These are phyloP conservation scores for Syngnathoides biaculeatus DNA, from an alignment of 2,113 vertebrate species.

Conservation along the genomic window DNA sequence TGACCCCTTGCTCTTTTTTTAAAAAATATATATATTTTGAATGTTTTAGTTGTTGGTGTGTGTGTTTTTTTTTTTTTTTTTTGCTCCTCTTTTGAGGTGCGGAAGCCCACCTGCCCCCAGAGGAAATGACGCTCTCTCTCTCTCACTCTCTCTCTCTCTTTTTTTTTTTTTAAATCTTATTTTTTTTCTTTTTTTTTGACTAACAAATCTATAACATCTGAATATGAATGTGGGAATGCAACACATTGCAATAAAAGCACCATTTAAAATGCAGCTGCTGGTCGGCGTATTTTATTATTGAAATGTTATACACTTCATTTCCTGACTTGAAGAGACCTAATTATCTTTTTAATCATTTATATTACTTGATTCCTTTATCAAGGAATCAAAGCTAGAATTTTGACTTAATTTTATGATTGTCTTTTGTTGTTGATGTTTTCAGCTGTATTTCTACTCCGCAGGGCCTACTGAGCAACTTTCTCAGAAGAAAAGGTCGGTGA, in stretches of 20 bases:
- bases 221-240: slow-evolving; percentile 80
- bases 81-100: slow-evolving; percentile 68
- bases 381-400: no score
- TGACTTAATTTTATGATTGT: background rate
- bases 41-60: slow-evolving; percentile 1
- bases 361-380: no score
- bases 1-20: slow-evolving; percentile 51
- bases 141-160: no score
- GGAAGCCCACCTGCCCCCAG: slow-evolving; percentile 68
- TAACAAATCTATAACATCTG: slow-evolving; percentile 81
- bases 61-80: background rate
- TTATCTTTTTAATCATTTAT: no score
- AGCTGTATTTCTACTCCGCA: no score
- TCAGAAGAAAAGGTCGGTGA: no score
- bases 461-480: no score
- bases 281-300: background rate
- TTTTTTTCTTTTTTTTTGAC: slow-evolving; percentile 50
- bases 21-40: background rate
- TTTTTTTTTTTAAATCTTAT: slow-evolving; percentile 68
- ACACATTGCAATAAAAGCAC: slow-evolving; percentile 84
- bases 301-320: background rate
- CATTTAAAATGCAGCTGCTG: slow-evolving; percentile 68
- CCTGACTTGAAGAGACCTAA: no score
- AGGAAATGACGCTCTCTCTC: slow-evolving; percentile 68
- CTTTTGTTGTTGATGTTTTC: no score